Base-by-base conservation (phyloP, 2,888 invertebrate genomes). In the Tenthredo scrophulariae region DNA sequence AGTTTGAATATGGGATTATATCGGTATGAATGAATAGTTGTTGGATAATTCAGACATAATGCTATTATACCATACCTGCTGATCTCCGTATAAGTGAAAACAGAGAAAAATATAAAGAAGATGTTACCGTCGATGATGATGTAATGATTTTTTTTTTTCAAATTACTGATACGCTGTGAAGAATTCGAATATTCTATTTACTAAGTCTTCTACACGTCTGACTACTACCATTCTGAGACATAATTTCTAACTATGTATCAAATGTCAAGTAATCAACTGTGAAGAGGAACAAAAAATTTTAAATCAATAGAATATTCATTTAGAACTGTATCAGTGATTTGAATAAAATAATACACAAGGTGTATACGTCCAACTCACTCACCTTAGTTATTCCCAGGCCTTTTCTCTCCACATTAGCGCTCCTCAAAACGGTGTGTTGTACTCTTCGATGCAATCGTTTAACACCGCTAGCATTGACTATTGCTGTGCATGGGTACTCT, bases 381-480 rank as follows among this genome's bases (percentile, higher is more conserved):
- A 98, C 98, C 96, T 97, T 98, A 65, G 97, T 97, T 77, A 98
- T 96, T 46, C 98, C 98, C 50, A 98, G 95, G 13, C 98, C 97
- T 93, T 97, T 97, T 86, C 97, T 95, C 90, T 98, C 97, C 5
- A 99, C 96, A 89, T 97, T 98, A 1, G 98, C 97, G 88, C 97
- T 97, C 90, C 97, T 97, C 1, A 99, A 94, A 4, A 97, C 96
- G 0, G 97, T 96, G 88, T 97, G 97, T 89, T 98, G 97, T 2
- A 99, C 98, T 87, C 99, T 95, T 88, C 97, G 97, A 90, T 98
- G 97, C 62, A 99, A 94, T 86, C 98, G 95, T 91, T 98, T 97
- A 46, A 96, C 96, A 2, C 97, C 97, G 90, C 96, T 96, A 89
- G 97, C 97, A 92, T 97, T 96, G 0, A 97, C 97, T 88, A 97